A percentile compares a stretch with the other conserved stretches of the same genome.
Evolutionary conservation across 1,140 invertebrate species (phyloP).

Genomic region (Leptinotarsa texana): DNA sequence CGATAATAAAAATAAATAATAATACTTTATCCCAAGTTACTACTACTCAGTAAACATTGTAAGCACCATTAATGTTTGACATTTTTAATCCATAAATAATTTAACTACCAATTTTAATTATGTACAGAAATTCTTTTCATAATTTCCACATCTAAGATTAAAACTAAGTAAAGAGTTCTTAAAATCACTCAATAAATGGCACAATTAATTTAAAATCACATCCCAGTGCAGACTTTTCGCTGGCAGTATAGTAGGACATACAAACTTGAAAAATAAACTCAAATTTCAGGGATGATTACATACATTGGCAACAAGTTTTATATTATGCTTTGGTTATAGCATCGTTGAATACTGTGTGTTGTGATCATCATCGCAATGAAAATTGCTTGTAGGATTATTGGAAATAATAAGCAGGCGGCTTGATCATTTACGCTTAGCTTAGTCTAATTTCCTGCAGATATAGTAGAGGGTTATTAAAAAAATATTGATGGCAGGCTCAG

Average conservation of each 20-base stretch:
- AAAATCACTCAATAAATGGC: slow-evolving; percentile 40
- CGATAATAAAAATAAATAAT: no score
- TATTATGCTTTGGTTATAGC: neutral
- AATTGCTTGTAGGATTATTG: no score
- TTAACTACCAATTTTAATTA: slow-evolving; percentile 38
- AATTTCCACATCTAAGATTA: slow-evolving; percentile 20
- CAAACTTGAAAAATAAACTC: slow-evolving; percentile 26
- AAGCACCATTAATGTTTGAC: slow-evolving; percentile 53
- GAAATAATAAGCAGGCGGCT: no score
- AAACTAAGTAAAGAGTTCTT: slow-evolving; percentile 27
- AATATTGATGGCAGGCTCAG: no score
- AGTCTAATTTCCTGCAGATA: slow-evolving; percentile 1
- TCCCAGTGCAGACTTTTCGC: slow-evolving; percentile 25
- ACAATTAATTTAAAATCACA: slow-evolving; percentile 33
- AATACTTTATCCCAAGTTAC: neutral
- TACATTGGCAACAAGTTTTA: neutral
- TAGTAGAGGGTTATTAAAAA: no score
- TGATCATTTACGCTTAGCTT: no score
- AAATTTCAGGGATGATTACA: slow-evolving; percentile 10
- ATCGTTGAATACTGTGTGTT: no score
- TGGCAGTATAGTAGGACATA: slow-evolving; percentile 22
- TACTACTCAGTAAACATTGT: slow-evolving; percentile 19
- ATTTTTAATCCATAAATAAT: slow-evolving; percentile 41
- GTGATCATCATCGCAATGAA: no score
- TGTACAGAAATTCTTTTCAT: slow-evolving; percentile 33